A percentile compares a stretch with the other conserved stretches of the same genome.
phyloP scores from a whole-genome alignment of 1,140 invertebrate species.

The Ooceraea biroi region DNA sequence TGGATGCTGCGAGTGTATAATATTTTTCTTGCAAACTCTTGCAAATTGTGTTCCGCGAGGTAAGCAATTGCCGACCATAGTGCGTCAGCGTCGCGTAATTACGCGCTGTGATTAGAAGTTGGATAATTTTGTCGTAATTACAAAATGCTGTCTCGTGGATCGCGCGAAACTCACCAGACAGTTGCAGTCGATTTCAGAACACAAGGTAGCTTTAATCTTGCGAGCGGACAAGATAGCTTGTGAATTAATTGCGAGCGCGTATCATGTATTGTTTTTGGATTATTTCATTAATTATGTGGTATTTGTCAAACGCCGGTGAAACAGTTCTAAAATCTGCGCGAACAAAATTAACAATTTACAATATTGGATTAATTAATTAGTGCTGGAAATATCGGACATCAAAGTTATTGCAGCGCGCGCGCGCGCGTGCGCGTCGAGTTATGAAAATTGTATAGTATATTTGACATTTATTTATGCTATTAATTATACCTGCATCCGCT shows the following conservation, averaged over 20 bases:
- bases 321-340: background rate
- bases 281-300: slow-evolving; percentile 18
- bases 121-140: slow-evolving; percentile 49
- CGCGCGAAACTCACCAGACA: slow-evolving; percentile 1
- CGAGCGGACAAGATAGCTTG: background rate
- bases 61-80: slow-evolving; percentile 25
- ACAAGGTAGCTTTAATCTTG: background rate
- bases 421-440: background rate
- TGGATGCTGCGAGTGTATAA: background rate
- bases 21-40: slow-evolving; percentile 45
- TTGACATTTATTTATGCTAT: slow-evolving; percentile 48
- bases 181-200: slow-evolving; percentile 17
- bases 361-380: slow-evolving; percentile 46
- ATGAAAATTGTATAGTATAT: slow-evolving; percentile 21
- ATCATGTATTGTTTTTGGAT: background rate
- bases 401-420: background rate
- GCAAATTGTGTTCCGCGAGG: slow-evolving; percentile 9
- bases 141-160: slow-evolving; percentile 39
- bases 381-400: slow-evolving; percentile 3
- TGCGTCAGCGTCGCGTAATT: slow-evolving; percentile 47
- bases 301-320: background rate
- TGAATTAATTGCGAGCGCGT: slow-evolving; percentile 2
- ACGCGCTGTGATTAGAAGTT: slow-evolving; percentile 48
- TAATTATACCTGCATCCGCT: slow-evolving; percentile 38
- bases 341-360: slow-evolving; percentile 39